Base-by-base conservation (phyloP, 2,797 vertebrate species). In the Megalops cyprinoides region DNA sequence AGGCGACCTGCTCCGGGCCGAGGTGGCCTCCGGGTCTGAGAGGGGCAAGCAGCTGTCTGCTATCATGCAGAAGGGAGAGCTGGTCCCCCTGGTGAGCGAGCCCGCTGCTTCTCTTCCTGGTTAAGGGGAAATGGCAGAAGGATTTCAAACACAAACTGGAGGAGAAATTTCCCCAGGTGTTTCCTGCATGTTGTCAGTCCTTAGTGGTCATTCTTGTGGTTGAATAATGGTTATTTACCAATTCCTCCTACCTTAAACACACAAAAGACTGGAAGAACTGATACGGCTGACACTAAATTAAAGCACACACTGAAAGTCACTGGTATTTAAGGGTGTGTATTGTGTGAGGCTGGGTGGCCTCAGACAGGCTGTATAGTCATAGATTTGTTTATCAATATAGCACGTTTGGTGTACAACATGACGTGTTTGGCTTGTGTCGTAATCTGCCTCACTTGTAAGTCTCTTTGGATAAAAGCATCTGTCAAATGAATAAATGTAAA, bases 11-110 rank as follows among this genome's bases (percentile, higher is more conserved):
- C 96, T 99, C 75, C 93, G 98, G 25, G 95, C 94, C 0, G 98
- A 99, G 91, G 98, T 99, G 91, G 86, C 91, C 79, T 99, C 97
- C 0, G 98, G 97, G 85, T 97, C 98, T 0, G 96, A 97, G 46
- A 92, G 97, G 87, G 98, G 98, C 88, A 99, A 98, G 90, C 92
- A 91, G 65, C 95, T 99, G 80, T 95, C 97, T 48, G 96, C 96
- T 87, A 98, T 98, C 92, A 99, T 99, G 98, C 96, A 99, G 91
- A 98, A 95, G 86, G 98, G 98, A 84, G 97, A 99, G 85, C 95
- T 99, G 0, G 98, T 99, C 55, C 97, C 97, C 0, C 91, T 99
- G 97, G 98, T 99, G 86, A 96, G 96, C 87, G 31, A 3, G 12
- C 39, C 42, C 12, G 18, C 12, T 34, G 25, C 31, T 25, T 3